Conservation (phyloP, 1,140 invertebrate genomes). For the Drosophila auraria region DNA sequence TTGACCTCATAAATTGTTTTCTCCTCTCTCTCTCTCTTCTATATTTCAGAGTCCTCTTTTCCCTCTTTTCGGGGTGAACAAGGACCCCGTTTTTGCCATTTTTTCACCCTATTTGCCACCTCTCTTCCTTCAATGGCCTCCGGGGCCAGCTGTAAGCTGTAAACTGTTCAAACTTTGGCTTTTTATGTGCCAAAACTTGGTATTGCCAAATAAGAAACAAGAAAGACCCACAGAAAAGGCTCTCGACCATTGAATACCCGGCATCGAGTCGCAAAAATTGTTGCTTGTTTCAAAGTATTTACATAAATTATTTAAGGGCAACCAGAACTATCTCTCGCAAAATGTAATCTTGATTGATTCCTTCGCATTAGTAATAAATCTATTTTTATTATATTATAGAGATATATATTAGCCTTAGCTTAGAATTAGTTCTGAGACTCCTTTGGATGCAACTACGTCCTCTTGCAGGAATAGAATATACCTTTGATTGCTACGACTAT, state of each 20-base stretch:
- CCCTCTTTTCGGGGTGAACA: background rate
- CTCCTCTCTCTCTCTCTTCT: background rate
- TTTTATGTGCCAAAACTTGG: constrained; percentile 50
- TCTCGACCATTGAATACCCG: background rate
- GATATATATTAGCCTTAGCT: no score
- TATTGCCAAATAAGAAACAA: constrained; percentile 7
- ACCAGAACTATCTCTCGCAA: background rate
- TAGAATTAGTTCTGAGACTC: no score
- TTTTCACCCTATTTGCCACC: no score
- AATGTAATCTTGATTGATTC: no score
- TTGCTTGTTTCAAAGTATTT: no score
- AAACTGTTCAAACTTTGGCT: constrained; percentile 73
- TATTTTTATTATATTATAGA: no score
- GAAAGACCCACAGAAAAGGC: background rate
- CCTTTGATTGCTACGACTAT: background rate
- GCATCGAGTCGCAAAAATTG: no score
- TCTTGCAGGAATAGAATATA: no score
- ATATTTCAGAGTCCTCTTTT: background rate
- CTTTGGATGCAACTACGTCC: no score
- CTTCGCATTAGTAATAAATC: no score
- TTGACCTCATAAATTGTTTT: constrained; percentile 27
- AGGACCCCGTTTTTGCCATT: no score
- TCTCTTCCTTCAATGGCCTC: constrained; percentile 14
- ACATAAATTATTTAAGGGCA: no score
- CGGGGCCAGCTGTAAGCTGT: constrained; percentile 48